Conservation (phyloP, 2,113 vertebrate genomes). For the Odocoileus hemionus region DNA sequence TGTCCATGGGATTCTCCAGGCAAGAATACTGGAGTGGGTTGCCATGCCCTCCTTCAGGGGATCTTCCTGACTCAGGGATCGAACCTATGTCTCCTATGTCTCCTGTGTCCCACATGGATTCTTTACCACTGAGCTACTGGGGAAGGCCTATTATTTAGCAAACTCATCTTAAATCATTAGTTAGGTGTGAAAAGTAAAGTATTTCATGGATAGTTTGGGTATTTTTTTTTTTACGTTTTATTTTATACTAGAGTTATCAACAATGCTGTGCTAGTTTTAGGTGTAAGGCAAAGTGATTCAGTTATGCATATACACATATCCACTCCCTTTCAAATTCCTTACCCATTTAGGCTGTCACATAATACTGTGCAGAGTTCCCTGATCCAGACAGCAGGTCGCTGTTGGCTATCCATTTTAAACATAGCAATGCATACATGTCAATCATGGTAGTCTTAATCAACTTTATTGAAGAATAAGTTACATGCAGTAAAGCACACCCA, state of each 20-base stretch:
- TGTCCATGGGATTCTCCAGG: background rate
- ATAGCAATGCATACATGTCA: background rate
- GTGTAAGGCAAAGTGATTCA: background rate
- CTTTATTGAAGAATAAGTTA: constrained; percentile 11
- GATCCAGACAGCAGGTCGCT: background rate
- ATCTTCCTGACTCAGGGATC: background rate
- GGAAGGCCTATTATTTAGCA: background rate
- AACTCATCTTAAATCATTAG: background rate
- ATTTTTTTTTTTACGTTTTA: background rate
- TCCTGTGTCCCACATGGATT: background rate
- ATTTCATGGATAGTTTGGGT: constrained; percentile 5
- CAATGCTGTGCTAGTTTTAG: background rate
- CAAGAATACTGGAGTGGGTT: background rate
- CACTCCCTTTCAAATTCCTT: background rate
- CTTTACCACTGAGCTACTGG: background rate
- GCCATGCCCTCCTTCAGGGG: background rate
- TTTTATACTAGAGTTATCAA: background rate
- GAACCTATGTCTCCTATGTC: background rate
- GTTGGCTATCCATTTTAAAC: background rate
- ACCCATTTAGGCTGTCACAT: background rate
- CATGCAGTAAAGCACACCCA: background rate
- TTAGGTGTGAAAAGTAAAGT: background rate
- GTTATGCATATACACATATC: background rate
- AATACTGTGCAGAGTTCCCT: background rate
- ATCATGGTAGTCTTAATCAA: background rate